Evolutionary conservation across 2,113 vertebrate genomes (phyloP).

Genomic region (human): DNA sequence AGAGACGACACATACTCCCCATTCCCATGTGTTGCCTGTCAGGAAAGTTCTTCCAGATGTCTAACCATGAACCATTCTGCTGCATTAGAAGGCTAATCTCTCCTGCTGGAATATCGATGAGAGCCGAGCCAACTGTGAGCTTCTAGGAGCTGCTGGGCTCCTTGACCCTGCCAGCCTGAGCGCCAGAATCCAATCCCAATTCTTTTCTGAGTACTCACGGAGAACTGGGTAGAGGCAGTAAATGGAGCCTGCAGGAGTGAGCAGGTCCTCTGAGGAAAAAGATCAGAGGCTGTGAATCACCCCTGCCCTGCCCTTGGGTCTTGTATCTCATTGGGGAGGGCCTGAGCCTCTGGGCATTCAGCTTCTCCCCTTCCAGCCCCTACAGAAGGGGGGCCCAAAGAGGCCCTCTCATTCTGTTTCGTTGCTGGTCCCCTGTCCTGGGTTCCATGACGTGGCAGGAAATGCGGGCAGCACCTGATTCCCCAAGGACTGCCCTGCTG

Average conservation of each 20-base stretch:
- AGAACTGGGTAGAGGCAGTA: neutral
- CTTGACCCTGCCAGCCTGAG: too few species aligned
- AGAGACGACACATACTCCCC: neutral
- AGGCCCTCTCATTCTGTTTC: neutral
- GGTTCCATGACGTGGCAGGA: constrained; percentile 43
- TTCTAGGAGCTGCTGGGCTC: too few species aligned
- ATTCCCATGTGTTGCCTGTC: neutral
- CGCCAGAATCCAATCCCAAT: too few species aligned
- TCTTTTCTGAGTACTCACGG: neutral
- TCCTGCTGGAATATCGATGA: neutral
- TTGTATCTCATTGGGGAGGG: neutral
- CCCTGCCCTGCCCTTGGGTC: neutral
- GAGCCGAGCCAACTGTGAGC: neutral
- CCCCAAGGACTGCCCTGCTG: neutral
- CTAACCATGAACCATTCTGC: neutral
- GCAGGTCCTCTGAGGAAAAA: neutral
- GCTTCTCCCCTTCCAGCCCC: neutral
- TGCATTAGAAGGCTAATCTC: neutral
- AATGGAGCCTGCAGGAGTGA: neutral
- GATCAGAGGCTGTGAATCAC: neutral
- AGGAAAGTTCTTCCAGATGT: constrained; percentile 43
- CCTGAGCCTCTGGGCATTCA: neutral
- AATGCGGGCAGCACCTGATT: neutral
- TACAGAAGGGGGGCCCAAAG: neutral
- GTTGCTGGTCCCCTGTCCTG: neutral